Evolutionary conservation across 2,888 invertebrate species (phyloP), one percentile per base, ranked within the genome.

Genomic region (Hymenopus coronatus): DNA sequence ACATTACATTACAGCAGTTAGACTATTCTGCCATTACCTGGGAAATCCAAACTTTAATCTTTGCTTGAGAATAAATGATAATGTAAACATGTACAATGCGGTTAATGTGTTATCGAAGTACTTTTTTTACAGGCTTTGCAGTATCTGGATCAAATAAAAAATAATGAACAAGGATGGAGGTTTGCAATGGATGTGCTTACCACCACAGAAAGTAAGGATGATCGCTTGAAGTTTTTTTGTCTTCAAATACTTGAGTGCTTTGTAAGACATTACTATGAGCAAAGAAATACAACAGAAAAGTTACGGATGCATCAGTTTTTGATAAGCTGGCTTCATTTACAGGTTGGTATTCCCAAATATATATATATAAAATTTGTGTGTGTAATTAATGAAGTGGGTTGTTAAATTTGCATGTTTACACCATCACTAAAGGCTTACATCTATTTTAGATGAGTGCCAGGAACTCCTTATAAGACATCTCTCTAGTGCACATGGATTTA

Each of bases 171-270:
- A 30, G 89, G 89, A 28, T 90, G 90, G 90, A 88, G 89, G 46
- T 84, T 88, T 25, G 87, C 88, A 54, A 88, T 89, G 81, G 81
- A 40, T 28, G 54, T 86, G 15, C 27, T 90, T 7, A 88, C 84
- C 3, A 86, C 28, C 27, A 81, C 83, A 27, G 84, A 40, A 83
- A 88, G 81, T 6, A 88, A 88, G 25, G 92, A 93, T 92, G 93
- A 94, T 90, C 92, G 93, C 91, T 92, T 93, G 15, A 92, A 92
- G 90, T 94, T 94, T 91, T 94, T 94, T 91, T 94, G 94, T 90
- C 92, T 94, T 83, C 94, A 94, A 92, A 93, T 94, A 40, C 92
- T 94, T 87, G 94, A 94, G 90, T 91, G 93, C 91, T 94, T 92
- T 91, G 91, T 94, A n/a, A 94, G 93, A 90, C 92, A 91, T 12